phyloP scores from a whole-genome alignment of 2,113 vertebrate species.

The Uria aalge region DNA sequence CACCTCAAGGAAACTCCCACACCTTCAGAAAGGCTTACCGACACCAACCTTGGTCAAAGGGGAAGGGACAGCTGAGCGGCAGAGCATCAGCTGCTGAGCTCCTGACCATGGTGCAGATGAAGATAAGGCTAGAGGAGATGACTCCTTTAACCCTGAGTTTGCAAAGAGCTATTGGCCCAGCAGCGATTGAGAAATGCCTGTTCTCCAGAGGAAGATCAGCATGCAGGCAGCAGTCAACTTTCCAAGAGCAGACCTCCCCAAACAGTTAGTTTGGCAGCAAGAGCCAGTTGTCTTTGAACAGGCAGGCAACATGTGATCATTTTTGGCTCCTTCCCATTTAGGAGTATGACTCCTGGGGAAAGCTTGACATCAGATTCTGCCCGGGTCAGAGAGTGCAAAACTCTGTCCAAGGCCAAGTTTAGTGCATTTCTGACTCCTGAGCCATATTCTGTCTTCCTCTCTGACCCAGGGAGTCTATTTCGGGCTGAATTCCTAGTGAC shows the following conservation, averaged over 20 bases:
- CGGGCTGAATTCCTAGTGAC: constrained; percentile 28
- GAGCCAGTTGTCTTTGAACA: neutral
- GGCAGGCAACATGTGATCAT: neutral
- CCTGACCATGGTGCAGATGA: neutral
- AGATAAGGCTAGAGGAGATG: neutral
- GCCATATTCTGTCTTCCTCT: neutral
- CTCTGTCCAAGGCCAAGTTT: neutral
- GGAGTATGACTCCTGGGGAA: constrained; percentile 4
- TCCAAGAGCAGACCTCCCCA: constrained; percentile 16
- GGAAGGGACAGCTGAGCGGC: neutral
- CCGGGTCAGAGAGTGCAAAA: neutral
- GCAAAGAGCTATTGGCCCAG: neutral
- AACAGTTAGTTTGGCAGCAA: neutral
- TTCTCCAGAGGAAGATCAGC: neutral
- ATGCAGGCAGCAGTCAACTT: neutral
- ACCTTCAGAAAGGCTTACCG: neutral
- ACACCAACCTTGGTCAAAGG: neutral
- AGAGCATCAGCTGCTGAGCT: neutral
- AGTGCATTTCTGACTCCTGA: neutral
- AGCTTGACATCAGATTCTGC: constrained; percentile 5
- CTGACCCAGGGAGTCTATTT: neutral
- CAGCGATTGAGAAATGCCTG: neutral
- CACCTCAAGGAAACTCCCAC: neutral
- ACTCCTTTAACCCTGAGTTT: neutral
- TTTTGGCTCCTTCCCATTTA: neutral